Base-by-base conservation (phyloP, 92 coral and sea anemone species). In the Phenganax subtilis region DNA sequence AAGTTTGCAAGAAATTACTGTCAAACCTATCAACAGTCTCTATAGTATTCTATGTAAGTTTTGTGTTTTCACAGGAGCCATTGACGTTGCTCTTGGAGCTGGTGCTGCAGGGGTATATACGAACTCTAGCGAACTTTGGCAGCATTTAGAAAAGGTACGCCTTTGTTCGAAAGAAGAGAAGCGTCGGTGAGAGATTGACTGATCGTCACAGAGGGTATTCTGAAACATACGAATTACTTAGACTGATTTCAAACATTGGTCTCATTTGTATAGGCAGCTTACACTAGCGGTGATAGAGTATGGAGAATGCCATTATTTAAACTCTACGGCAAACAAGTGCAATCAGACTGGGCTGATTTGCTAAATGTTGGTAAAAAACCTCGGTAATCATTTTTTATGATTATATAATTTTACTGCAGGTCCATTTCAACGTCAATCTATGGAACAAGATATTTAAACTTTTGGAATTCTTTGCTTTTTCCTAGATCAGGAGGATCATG, bases 261-360 rank as follows among this genome's bases (percentile, higher is more conserved):
- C 73, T 72, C 16, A 16, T 25, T 29, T 31, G 6, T 75, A 14
- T 55, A 93, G 98, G 98, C 98, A 75, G 98, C 94, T 44, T 91
- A 82, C 80, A 80, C 76, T 59, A 88, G 92, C 28, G 98, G 98
- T 0, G 98, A 93, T 65, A 88, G 97, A 72, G 83, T 93, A 91
- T 93, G 97, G 98, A 88, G 94, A 52, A 87, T 93, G 97, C 98
- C 98, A 10, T 88, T 91, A 31, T 93, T 90, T 85, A 85, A 90
- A 59, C 97, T 91, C 58, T 93, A 93, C 82, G 83, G 65, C 54
- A 88, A 92, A 28, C 97, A 93, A 75, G 91, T 91, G 10, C 88
- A 90, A 57, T 91, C 98, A 8, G 94, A 88, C n/a, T 90, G 92
- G 60, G 97, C 98, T 31, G 98, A 93, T 76, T 55, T 93, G n/a